phyloP scores from a whole-genome alignment of 2,113 vertebrate species.

The Carassius carassius region DNA sequence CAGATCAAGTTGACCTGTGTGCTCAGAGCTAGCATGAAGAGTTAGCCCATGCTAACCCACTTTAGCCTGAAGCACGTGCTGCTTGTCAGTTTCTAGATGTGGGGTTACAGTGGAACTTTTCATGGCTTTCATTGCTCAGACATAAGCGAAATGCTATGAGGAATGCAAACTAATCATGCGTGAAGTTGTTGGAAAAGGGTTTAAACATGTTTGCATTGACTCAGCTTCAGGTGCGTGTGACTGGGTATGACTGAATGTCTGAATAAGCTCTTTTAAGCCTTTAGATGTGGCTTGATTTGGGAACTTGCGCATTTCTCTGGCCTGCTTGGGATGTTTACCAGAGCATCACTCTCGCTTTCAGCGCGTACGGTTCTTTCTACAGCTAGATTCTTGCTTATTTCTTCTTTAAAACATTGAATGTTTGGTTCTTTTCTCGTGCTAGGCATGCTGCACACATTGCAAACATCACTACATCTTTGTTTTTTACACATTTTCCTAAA shows the following conservation, averaged over 20 bases:
- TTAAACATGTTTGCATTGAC: conserved; percentile 19
- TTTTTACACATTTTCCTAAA: background rate
- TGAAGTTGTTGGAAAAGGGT: conserved; percentile 32
- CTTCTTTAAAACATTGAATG: conserved; percentile 10
- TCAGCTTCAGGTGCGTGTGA: background rate
- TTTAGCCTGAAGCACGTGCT: conserved; percentile 34
- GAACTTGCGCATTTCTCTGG: conserved; percentile 16
- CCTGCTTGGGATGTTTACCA: conserved; percentile 22
- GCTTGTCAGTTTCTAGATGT: conserved; percentile 28
- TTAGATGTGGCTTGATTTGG: conserved; percentile 29
- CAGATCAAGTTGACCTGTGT: conserved; percentile 66
- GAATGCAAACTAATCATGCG: conserved; percentile 42
- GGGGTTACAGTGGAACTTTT: conserved; percentile 17
- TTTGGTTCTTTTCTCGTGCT: background rate
- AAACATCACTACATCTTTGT: background rate
- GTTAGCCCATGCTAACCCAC: conserved; percentile 67
- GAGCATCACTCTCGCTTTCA: conserved; percentile 20
- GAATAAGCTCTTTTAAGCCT: background rate
- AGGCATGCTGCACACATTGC: conserved; percentile 15
- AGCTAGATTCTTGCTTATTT: conserved; percentile 1
- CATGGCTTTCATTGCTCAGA: background rate
- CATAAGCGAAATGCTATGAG: background rate
- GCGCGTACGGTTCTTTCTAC: background rate
- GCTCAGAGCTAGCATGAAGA: conserved; percentile 61
- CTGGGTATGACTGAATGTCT: background rate